Evolutionary conservation across 2,888 invertebrate species (phyloP).

Genomic region (Conus canariensis): DNA sequence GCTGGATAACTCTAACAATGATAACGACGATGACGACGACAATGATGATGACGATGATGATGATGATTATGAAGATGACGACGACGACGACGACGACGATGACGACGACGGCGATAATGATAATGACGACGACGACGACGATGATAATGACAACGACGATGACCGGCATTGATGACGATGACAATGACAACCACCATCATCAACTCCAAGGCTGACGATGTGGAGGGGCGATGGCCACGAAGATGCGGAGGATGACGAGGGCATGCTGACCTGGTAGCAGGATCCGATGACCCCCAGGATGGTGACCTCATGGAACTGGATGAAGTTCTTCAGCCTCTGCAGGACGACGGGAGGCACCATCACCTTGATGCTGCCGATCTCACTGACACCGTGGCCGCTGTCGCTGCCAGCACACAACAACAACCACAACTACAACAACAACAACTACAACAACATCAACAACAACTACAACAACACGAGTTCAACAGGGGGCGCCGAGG

Average conservation of each 20-base stretch:
- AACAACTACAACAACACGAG: no score
- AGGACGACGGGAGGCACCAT: conserved; percentile 17
- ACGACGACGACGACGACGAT: background rate
- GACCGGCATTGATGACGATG: no score
- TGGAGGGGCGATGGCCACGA: no score
- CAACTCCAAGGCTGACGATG: no score
- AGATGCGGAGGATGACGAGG: no score
- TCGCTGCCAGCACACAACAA: background rate
- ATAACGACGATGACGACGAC: background rate
- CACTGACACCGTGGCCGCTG: background rate
- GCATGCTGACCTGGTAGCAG: conserved; percentile 31
- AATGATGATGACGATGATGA: background rate
- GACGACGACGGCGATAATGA: no score
- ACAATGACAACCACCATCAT: no score
- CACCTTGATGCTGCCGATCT: conserved; percentile 25
- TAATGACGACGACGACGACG: no score
- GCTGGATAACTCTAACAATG: background rate
- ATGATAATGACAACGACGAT: no score
- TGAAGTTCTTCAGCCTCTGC: conserved; percentile 31
- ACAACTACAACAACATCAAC: background rate
- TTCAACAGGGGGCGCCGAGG: no score
- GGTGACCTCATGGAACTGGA: conserved; percentile 35
- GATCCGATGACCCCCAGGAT: conserved; percentile 36
- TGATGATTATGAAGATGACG: background rate
- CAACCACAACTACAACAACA: background rate